A percentile compares a stretch with the other conserved stretches of the same genome.
phyloP scores from a whole-genome alignment of 1,140 invertebrate species.

The Adoxophyes honmai region DNA sequence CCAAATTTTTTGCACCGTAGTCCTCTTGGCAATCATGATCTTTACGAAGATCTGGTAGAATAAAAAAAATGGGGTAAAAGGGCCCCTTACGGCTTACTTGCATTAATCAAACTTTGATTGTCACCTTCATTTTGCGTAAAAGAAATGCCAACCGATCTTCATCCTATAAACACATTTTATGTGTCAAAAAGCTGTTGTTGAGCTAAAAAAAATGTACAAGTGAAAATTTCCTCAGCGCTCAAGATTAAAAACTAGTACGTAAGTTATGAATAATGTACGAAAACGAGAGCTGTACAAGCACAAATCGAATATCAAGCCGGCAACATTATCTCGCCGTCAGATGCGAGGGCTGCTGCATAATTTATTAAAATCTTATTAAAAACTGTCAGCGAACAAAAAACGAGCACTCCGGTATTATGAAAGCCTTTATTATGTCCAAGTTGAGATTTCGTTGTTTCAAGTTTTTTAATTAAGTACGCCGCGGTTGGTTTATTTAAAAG shows the following conservation, averaged over 20 bases:
- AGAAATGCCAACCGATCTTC: no score
- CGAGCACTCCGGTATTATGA: slow-evolving; percentile 30
- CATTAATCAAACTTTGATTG: no score
- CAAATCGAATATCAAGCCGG: slow-evolving; percentile 3
- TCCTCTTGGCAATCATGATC: no score
- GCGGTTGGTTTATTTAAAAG: slow-evolving; percentile 12
- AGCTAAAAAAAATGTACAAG: no score
- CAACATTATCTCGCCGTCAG: slow-evolving; percentile 9
- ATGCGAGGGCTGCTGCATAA: slow-evolving; percentile 31
- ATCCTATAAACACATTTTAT: no score
- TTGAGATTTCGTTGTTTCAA: slow-evolving; percentile 29
- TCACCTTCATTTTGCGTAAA: no score
- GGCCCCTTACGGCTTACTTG: no score
- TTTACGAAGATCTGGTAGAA: no score
- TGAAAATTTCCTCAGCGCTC: background rate
- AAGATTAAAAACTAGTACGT: slow-evolving; percentile 1
- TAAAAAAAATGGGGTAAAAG: no score
- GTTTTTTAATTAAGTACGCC: slow-evolving; percentile 30
- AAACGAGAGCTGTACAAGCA: slow-evolving; percentile 7
- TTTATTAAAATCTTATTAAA: slow-evolving; percentile 52
- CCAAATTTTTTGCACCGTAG: no score
- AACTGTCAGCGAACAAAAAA: slow-evolving; percentile 43
- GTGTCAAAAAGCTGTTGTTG: no score
- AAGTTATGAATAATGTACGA: slow-evolving; percentile 13
- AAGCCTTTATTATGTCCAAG: slow-evolving; percentile 40